A percentile compares a stretch with the other conserved stretches of the same genome.
Evolutionary conservation across 1,140 invertebrate species (phyloP).

Genomic region (Chionoecetes opilio): DNA sequence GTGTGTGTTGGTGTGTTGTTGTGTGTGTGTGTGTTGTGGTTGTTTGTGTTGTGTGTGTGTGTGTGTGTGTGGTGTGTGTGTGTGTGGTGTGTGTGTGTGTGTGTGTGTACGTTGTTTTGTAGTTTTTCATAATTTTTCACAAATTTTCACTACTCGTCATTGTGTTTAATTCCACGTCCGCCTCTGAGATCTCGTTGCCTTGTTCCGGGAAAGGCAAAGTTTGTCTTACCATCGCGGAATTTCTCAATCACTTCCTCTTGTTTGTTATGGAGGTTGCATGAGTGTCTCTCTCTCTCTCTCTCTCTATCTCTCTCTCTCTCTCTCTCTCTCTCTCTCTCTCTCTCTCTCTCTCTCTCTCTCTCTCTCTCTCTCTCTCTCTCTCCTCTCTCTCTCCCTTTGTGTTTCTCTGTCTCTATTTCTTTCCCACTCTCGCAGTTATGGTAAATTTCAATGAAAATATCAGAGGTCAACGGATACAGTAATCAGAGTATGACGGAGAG

Average conservation of each 20-base stretch:
- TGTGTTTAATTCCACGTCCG: too few relatives aligned
- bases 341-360: background rate
- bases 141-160: too few relatives aligned
- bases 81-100: slow-evolving; percentile 53
- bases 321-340: background rate
- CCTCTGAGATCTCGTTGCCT: too few relatives aligned
- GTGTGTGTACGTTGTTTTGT: background rate
- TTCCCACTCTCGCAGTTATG: background rate
- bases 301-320: too few relatives aligned
- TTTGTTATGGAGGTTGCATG: too few relatives aligned
- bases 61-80: slow-evolving; percentile 52
- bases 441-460: too few relatives aligned
- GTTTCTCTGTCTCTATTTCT: background rate
- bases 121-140: background rate
- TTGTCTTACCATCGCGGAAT: too few relatives aligned
- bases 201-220: too few relatives aligned
- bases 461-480: too few relatives aligned
- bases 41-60: slow-evolving; percentile 47
- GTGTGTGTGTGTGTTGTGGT: slow-evolving; percentile 34
- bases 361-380: slow-evolving; percentile 25
- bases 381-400: background rate
- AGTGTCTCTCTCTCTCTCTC: background rate
- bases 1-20: too few relatives aligned
- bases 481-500: too few relatives aligned
- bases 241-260: too few relatives aligned